These are phyloP conservation scores for Melitaea athalia DNA, from an alignment of 2,888 invertebrate genomes.

Conservation along the genomic window DNA sequence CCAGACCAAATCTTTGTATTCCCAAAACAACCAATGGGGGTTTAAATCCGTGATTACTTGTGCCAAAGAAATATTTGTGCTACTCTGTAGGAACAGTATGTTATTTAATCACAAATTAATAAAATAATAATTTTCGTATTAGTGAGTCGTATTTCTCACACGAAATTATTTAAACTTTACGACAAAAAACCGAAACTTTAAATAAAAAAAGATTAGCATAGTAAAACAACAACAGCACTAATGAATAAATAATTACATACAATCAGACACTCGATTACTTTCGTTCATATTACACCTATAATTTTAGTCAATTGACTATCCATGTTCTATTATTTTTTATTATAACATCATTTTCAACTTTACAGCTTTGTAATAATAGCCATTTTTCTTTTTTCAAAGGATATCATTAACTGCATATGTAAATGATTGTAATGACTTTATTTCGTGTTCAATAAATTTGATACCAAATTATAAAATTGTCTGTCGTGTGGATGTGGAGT, in stretches of 20 bases:
- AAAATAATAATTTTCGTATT: too few relatives aligned
- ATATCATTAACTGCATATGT: background rate
- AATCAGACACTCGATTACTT: slow-evolving; percentile 1
- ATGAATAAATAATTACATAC: slow-evolving; percentile 12
- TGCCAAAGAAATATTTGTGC: too few relatives aligned
- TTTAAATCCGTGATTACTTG: too few relatives aligned
- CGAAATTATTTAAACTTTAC: background rate
- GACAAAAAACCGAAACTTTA: background rate
- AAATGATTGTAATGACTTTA: slow-evolving; percentile 34
- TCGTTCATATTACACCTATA: slow-evolving; percentile 10
- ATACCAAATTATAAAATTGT: slow-evolving; percentile 31
- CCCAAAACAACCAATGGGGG: too few relatives aligned
- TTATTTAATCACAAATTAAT: too few relatives aligned
- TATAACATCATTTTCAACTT: background rate
- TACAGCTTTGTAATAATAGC: background rate
- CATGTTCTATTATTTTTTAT: slow-evolving; percentile 14
- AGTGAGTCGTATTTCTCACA: background rate
- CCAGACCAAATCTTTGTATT: too few relatives aligned
- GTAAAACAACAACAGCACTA: background rate
- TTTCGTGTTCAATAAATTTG: slow-evolving; percentile 35
- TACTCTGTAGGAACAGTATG: too few relatives aligned
- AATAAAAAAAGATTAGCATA: background rate
- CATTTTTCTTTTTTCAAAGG: background rate
- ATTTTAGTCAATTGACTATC: slow-evolving; percentile 25
- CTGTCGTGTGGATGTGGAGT: slow-evolving; percentile 10